These are phyloP conservation scores for Pantherophis guttatus DNA, from an alignment of 2,113 vertebrate species.

Conservation along the genomic window DNA sequence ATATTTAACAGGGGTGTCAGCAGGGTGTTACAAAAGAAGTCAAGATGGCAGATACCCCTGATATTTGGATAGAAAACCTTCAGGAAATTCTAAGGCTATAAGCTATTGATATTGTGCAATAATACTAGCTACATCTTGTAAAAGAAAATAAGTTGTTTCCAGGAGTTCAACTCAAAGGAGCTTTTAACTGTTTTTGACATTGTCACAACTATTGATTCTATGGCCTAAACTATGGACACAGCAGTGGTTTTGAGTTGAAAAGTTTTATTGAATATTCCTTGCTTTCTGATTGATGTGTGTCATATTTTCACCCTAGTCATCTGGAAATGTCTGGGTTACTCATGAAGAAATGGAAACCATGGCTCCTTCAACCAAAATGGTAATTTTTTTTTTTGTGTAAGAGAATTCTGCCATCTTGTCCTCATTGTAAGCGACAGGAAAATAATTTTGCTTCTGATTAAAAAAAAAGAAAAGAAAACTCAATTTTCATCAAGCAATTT, in stretches of 20 bases:
- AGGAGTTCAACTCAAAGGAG: background rate
- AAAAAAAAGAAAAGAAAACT: background rate
- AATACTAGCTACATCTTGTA: background rate
- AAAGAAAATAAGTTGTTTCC: background rate
- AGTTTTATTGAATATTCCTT: background rate
- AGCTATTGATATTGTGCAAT: background rate
- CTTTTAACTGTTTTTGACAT: background rate
- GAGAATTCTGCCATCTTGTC: background rate
- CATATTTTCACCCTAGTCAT: constrained; percentile 79
- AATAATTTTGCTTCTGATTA: background rate
- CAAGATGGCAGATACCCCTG: background rate
- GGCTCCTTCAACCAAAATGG: constrained; percentile 90
- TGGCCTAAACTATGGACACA: background rate
- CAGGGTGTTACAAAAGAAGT: background rate
- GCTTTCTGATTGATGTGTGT: constrained; percentile 43
- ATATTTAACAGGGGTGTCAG: background rate
- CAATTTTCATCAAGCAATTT: background rate
- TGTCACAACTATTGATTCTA: background rate
- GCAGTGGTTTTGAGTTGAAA: background rate
- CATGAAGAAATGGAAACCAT: constrained; percentile 99
- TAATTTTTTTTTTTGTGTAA: constrained; percentile 59
- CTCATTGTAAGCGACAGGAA: background rate
- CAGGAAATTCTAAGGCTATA: background rate
- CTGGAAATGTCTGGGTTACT: constrained; percentile 98
- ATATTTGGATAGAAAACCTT: background rate